A percentile compares a stretch with the other conserved stretches of the same genome.
Evolutionary conservation across 2,113 vertebrate genomes (phyloP).

Genomic region (Burhinus bistriatus): DNA sequence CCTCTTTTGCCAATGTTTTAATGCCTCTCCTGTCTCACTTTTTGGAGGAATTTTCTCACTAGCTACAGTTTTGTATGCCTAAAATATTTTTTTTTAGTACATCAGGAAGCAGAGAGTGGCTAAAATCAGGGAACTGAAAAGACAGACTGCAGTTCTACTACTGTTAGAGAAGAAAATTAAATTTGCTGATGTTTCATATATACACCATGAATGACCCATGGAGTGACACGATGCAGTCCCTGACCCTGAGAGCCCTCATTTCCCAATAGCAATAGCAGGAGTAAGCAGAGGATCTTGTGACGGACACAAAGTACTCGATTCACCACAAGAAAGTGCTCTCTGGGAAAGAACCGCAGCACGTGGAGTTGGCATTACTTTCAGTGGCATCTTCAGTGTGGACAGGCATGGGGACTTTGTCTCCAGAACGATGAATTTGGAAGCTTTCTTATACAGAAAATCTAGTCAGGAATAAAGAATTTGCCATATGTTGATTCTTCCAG

Average conservation of each 20-base stretch:
- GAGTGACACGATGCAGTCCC: neutral
- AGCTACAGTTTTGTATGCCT: neutral
- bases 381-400: neutral
- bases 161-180: neutral
- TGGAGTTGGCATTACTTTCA: neutral
- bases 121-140: neutral
- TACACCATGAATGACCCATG: fast-evolving
- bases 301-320: neutral
- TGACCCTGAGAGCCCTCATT: neutral
- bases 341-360: neutral
- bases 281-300: neutral
- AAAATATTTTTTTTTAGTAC: neutral
- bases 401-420: neutral
- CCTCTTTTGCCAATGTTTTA: neutral
- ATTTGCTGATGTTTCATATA: neutral
- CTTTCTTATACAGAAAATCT: neutral
- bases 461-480: neutral
- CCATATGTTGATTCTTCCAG: neutral
- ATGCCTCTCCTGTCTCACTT: neutral
- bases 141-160: neutral
- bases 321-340: neutral
- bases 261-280: neutral
- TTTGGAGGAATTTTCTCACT: neutral
- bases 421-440: neutral
- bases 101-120: neutral